Base-by-base conservation (phyloP, 37 sponge, comb jelly and placozoan genomes). In the Haliclona indistincta region DNA sequence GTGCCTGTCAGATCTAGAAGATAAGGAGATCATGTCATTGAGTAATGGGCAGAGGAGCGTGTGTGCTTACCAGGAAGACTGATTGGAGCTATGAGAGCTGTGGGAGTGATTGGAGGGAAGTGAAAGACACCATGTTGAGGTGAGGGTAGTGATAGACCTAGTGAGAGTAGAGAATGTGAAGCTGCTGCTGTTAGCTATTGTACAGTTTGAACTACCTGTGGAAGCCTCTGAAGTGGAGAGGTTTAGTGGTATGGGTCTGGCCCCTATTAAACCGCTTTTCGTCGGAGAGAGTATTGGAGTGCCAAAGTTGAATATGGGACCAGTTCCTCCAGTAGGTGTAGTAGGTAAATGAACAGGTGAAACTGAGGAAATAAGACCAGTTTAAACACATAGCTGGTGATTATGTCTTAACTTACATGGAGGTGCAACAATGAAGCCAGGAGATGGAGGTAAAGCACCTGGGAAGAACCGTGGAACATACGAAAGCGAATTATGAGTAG, bases 281-380 rank as follows among this genome's bases (percentile, higher is more conserved):
- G 60, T 58, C 6, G 60, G 60, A 58, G 60, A 58, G 28, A 58
- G 60, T 6, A 58, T 20, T n/a, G 60, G 60, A 25, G 60, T n/a
- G 25, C n/a, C n/a, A n/a, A 58, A 58, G n/a, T 8, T 20, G n/a
- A 58, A 58, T 7, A 47, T 47, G 51, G 51, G 10, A 8, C 49
- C 49, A 17, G 13, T 13, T 47, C 49, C 49, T 17, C 49, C 49
- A 70, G 77, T 84, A 0, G 84, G 84, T 40, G 84, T 76, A 53
- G 42, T 37, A n/a, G 84, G 84, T 35, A 84, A 47, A 22, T 64
- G 68, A 20, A 65, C 70, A 28, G 84, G 84, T 28, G 84, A 84
- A 38, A 70, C 84, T 84, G 64, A 26, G 28, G 22, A 23, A 58
- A 38, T 23, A 30, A n/a, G n/a, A 58, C 5, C 35, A 43, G 17